Base-by-base conservation (phyloP, 1,140 invertebrate species). In the Megalopta genalis region DNA sequence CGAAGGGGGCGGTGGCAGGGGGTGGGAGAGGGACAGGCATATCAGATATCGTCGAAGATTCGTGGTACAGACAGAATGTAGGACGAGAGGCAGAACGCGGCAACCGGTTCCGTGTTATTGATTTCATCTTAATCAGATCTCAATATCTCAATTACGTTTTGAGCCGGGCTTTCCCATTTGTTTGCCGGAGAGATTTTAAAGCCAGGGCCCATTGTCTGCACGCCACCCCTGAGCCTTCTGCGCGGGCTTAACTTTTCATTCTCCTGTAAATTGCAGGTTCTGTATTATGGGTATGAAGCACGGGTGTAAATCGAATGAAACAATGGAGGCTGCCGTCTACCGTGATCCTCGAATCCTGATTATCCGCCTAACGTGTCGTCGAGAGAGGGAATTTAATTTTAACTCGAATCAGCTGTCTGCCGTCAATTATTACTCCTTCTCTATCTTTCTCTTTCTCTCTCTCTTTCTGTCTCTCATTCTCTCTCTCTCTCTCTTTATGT, bases 71-170 rank as follows among this genome's bases (percentile, higher is more conserved):
- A 65, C 52, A 57, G 60, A 83, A 86, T 83, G 71, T 86, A 81
- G 77, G 66, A 86, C 83, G 76, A 80, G 76, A 80, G 70, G 83
- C 72, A 74, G 71, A 69, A 72, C 54, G 70, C 79, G 75, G 52
- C 60, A 57, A 72, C 77, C 70, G 72, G 60, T 75, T 76, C 76
- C 60, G 84, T 87, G 77, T 91, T 92, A 93, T 93, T 90, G 92
- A 93, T 92, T 92, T 92, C 89, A 89, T 91, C 90, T 92, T 92
- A 92, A 92, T 92, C 90, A 92, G 90, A 91, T 92, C 90, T 91
- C 90, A 91, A 93, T 92, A 91, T 92, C 91, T 91, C 91, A 93
- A 93, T 93, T 92, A 93, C 86, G 89, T 91, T 92, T 91, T 90
- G 81, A 91, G 89, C 87, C 83, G 82, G 86, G 86, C 87, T 88